phyloP scores from a whole-genome alignment of 2,888 invertebrate species.

The Agriotes lineatus region DNA sequence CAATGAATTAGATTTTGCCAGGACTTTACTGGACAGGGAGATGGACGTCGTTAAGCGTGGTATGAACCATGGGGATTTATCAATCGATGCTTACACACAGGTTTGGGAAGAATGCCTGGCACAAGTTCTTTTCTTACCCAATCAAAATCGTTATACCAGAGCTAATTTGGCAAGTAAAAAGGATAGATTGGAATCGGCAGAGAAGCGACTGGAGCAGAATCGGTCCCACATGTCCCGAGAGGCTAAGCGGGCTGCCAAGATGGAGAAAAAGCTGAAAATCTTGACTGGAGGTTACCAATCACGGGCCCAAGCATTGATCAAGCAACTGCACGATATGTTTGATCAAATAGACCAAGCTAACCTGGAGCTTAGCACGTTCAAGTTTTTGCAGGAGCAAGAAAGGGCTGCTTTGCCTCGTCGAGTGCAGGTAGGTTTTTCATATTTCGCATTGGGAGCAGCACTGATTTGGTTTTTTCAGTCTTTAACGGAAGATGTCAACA shows the following conservation, averaged over 20 bases:
- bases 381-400: conserved; percentile 90
- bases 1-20: conserved; percentile 77
- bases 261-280: conserved; percentile 97
- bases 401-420: conserved; percentile 90
- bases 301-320: conserved; percentile 83
- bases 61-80: conserved; percentile 96
- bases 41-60: conserved; percentile 92
- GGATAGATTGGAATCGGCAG: conserved; percentile 93
- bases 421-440: conserved; percentile 75
- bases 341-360: conserved; percentile 93
- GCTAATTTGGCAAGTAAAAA: conserved; percentile 96
- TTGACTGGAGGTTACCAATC: conserved; percentile 92
- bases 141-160: conserved; percentile 81
- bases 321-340: conserved; percentile 87
- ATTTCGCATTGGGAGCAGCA: background rate
- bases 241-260: conserved; percentile 95
- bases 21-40: conserved; percentile 78
- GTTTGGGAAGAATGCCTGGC: conserved; percentile 96
- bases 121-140: conserved; percentile 92
- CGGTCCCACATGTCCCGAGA: conserved; percentile 96
- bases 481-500: conserved; percentile 90
- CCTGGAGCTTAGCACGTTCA: conserved; percentile 91
- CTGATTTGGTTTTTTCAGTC: conserved; percentile 77
- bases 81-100: conserved; percentile 90
- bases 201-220: conserved; percentile 93